These are phyloP conservation scores for Ellobius talpinus DNA, from an alignment of 2,113 vertebrate species.

Conservation along the genomic window DNA sequence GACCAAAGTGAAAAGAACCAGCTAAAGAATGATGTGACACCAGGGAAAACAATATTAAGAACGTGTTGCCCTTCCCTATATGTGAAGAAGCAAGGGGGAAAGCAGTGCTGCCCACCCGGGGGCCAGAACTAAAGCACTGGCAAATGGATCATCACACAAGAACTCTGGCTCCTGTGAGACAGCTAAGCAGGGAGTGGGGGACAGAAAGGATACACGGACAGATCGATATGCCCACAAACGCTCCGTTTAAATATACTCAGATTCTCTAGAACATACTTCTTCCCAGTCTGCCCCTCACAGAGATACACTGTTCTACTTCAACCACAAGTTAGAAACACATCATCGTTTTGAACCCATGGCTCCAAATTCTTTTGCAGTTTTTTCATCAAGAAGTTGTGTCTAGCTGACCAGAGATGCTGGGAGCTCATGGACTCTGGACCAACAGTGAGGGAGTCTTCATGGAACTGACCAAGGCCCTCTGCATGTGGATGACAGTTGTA, in stretches of 20 bases:
- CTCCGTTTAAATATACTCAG: neutral
- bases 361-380: neutral
- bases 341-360: neutral
- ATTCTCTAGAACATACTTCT: neutral
- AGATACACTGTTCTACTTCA: neutral
- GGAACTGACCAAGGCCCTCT: no score
- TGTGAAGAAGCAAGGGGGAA: neutral
- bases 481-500: no score
- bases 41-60: neutral
- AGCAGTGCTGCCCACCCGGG: no score
- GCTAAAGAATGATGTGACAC: neutral
- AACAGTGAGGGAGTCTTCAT: no score
- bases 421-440: no score
- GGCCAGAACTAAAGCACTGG: neutral
- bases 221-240: neutral
- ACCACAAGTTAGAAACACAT: neutral
- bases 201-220: neutral
- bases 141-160: neutral
- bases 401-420: neutral
- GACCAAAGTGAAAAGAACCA: neutral
- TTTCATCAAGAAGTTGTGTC: neutral
- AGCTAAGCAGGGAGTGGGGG: neutral
- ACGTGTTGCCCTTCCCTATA: no score
- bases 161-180: neutral
- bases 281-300: neutral